Conservation (phyloP, 2,113 vertebrate genomes). For the Neoarius graeffei region DNA sequence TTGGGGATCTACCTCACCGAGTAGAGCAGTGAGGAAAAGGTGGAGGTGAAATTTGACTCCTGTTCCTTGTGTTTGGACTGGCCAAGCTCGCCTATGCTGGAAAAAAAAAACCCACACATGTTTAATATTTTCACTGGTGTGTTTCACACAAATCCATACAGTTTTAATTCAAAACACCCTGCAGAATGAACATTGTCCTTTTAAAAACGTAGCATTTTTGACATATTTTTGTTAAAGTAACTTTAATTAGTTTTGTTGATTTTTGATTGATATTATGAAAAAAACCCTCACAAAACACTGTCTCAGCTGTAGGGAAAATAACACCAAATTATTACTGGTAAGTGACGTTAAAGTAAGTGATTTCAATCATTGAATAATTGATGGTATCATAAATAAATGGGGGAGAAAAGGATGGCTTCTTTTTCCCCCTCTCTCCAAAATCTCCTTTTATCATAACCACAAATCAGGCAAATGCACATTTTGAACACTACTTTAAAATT, state of each 20-base stretch:
- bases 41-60: conserved; percentile 49
- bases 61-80: conserved; percentile 47
- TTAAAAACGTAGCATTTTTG: conserved; percentile 4
- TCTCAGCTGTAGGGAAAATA: background rate
- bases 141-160: conserved; percentile 41
- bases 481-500: background rate
- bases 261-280: background rate
- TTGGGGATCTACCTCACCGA: conserved; percentile 30
- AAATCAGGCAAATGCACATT: background rate
- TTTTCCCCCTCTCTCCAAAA: background rate
- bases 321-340: background rate
- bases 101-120: conserved; percentile 4
- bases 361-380: background rate
- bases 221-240: conserved; percentile 6
- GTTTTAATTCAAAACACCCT: conserved; percentile 48
- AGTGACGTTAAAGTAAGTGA: background rate
- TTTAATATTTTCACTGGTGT: conserved; percentile 48
- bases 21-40: conserved; percentile 16
- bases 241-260: background rate
- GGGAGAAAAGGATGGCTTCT: background rate
- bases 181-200: background rate
- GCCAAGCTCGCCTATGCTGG: conserved; percentile 4
- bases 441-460: background rate
- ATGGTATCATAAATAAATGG: background rate
- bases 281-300: background rate